phyloP scores from a whole-genome alignment of 2,888 invertebrate species.

The Oscheius sp. region DNA sequence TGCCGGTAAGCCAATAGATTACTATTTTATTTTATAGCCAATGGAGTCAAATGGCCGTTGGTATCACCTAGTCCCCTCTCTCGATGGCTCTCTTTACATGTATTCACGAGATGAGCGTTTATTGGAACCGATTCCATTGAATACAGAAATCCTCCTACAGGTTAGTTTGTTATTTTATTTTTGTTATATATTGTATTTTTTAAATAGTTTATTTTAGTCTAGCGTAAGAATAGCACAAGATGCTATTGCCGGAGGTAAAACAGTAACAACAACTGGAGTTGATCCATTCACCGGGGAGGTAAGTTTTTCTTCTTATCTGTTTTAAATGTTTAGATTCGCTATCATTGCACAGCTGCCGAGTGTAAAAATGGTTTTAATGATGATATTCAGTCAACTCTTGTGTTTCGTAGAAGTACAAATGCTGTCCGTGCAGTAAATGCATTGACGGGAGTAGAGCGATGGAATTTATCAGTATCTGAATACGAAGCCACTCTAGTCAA shows the following conservation, averaged over 20 bases:
- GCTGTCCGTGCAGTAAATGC: conserved; percentile 90
- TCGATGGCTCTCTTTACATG: conserved; percentile 89
- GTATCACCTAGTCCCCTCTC: conserved; percentile 85
- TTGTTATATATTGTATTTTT: background rate
- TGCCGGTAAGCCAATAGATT: conserved; percentile 28
- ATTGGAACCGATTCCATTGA: conserved; percentile 86
- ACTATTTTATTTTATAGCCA: conserved; percentile 24
- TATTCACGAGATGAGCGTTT: conserved; percentile 30
- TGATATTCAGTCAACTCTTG: conserved; percentile 76
- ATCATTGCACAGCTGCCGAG: conserved; percentile 49
- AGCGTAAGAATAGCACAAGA: conserved; percentile 79
- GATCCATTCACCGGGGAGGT: conserved; percentile 79
- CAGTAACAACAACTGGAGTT: conserved; percentile 86
- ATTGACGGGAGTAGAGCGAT: conserved; percentile 82
- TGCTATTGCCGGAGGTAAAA: conserved; percentile 80
- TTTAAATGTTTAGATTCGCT: conserved; percentile 42
- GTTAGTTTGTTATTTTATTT: conserved; percentile 34
- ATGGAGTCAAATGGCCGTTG: conserved; percentile 31
- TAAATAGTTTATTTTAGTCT: conserved; percentile 35
- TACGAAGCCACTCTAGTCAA: conserved; percentile 41
- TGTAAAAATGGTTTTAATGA: conserved; percentile 39
- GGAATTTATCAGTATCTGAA: conserved; percentile 59
- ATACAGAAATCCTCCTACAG: conserved; percentile 84
- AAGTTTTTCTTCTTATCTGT: background rate
- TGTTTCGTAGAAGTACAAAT: conserved; percentile 84